Evolutionary conservation across 2,113 vertebrate species (phyloP), one percentile per base, ranked within the genome.

Genomic region (Epinephelus moara): DNA sequence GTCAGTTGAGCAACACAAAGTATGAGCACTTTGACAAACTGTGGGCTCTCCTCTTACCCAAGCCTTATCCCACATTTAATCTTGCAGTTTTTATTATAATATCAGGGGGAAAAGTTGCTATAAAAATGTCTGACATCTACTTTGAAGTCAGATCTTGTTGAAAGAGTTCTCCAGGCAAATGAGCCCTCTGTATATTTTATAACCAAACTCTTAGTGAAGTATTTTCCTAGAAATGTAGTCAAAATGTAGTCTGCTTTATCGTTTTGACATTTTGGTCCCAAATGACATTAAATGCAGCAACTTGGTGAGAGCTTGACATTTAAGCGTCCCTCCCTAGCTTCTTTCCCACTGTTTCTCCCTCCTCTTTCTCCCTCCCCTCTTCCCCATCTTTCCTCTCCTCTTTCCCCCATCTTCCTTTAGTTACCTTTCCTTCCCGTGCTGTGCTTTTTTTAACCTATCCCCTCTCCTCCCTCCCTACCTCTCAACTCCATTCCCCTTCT

Each of bases 301-400:
- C 59, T 66, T 70, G 55, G 52, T 45, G n/a, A 2, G 18, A 70
- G 47, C 49, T 62, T 82, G 81, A 84, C 78, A 86, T 90, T 86
- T 78, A 81, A 71, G n/a, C 37, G 59, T 69, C 67, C 3, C 17
- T 37, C 40, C 50, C 9, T 63, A 12, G 11, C 55, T 68, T 45
- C 40, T 57, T 60, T 61, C 52, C 21, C 13, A 13, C 4, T 45
- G 2, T 55, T 7, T 21, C 3, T 60, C 53, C 37, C 11, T 27
- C 59, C 49, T 57, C 21, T 33, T 2, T 66, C 55, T 49, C 40
- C 56, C 17, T 21, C 52, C n/a, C 37, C n/a, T 55, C 6, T 40
- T 7, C 18, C n/a, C 27, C 18, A 1, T 19, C 53, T 10, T 30
- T 27, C 37, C 19, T 3, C 47, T 30, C 76, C 19, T 4, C 13